Conservation (phyloP, 2,113 vertebrate genomes). For the Callorhinus ursinus region DNA sequence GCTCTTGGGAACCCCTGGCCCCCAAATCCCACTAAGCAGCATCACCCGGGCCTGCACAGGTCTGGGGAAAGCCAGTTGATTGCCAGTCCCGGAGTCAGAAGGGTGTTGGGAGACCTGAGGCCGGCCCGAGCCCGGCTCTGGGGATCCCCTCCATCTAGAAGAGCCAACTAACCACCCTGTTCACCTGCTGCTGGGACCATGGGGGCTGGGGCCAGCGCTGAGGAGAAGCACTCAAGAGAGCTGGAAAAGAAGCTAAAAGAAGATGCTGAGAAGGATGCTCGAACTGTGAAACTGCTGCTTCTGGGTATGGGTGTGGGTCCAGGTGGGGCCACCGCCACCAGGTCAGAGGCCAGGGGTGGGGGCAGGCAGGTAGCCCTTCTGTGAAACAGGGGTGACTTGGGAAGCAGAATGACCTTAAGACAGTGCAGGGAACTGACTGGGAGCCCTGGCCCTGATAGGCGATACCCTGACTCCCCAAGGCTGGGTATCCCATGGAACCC, state of each 20-base stretch:
- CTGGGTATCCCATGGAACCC: neutral
- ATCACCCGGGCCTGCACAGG: constrained; percentile 34
- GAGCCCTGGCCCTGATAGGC: neutral
- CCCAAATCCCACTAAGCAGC: constrained; percentile 88
- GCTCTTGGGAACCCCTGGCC: constrained; percentile 79
- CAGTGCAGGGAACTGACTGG: neutral
- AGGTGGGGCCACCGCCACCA: neutral
- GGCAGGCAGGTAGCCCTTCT: neutral
- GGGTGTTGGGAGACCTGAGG: constrained; percentile 49
- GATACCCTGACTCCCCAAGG: neutral
- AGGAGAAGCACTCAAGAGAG: constrained; percentile 97
- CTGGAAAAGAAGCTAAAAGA: constrained; percentile 98
- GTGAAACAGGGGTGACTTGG: neutral
- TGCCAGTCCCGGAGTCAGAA: constrained; percentile 42
- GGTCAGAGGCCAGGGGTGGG: neutral
- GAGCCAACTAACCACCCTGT: constrained; percentile 19
- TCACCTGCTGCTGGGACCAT: constrained; percentile 82
- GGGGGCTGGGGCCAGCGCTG: constrained; percentile 96
- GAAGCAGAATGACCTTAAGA: neutral
- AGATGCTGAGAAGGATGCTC: constrained; percentile 96
- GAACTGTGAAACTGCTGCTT: constrained; percentile 98
- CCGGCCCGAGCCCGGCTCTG: constrained; percentile 7
- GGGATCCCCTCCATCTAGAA: neutral
- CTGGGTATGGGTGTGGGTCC: constrained; percentile 89
- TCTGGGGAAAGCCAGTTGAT: constrained; percentile 26